Evolutionary conservation across 2,888 invertebrate species (phyloP).

Genomic region (Dilophus febrilis): DNA sequence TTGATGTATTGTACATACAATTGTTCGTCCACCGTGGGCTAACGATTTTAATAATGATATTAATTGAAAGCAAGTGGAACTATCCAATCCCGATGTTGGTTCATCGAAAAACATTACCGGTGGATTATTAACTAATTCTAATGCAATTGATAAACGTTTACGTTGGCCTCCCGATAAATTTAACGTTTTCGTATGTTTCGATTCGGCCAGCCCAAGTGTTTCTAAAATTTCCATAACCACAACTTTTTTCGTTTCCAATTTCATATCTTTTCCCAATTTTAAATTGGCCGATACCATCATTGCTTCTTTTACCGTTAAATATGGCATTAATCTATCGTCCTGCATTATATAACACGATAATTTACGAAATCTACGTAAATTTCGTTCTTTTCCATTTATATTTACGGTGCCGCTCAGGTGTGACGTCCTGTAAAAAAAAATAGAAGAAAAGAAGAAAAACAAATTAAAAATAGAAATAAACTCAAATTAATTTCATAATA

Average conservation of each 20-base stretch:
- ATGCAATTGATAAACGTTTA: slow-evolving; percentile 76
- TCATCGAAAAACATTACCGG: slow-evolving; percentile 97
- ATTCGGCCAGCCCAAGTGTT: slow-evolving; percentile 63
- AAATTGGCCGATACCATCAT: slow-evolving; percentile 89
- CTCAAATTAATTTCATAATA: too few relatives aligned
- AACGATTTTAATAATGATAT: slow-evolving; percentile 74
- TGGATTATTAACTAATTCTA: slow-evolving; percentile 88
- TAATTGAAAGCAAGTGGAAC: slow-evolving; percentile 86
- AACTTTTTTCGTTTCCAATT: slow-evolving; percentile 51
- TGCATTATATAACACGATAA: slow-evolving; percentile 97
- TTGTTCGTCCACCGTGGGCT: slow-evolving; percentile 74
- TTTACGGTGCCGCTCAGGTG: slow-evolving; percentile 70
- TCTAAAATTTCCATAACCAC: slow-evolving; percentile 76
- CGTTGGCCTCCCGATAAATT: slow-evolving; percentile 82
- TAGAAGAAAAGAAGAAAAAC: slow-evolving; percentile 3
- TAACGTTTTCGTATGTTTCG: slow-evolving; percentile 59
- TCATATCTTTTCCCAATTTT: slow-evolving; percentile 69
- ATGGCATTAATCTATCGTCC: slow-evolving; percentile 74
- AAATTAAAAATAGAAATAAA: not conserved
- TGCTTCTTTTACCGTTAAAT: slow-evolving; percentile 79
- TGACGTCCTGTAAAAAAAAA: slow-evolving; percentile 45
- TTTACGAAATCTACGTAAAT: slow-evolving; percentile 75
- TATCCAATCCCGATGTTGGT: slow-evolving; percentile 84
- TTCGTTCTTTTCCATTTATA: slow-evolving; percentile 77
- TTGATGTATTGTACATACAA: slow-evolving; percentile 93